Evolutionary conservation across 2,888 invertebrate species (phyloP).

Genomic region (Molanna angustata): DNA sequence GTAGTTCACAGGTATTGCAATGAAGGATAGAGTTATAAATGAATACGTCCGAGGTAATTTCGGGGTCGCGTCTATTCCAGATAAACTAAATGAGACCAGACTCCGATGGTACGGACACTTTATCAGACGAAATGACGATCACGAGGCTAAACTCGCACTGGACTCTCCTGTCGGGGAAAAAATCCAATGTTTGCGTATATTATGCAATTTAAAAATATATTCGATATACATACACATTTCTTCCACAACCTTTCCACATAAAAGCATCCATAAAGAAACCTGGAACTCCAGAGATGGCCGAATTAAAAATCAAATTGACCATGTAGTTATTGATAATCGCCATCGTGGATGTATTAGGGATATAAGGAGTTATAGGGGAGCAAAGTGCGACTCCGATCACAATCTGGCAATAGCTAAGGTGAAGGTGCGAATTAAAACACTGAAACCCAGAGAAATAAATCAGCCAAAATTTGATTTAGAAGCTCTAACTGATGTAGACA

Average conservation of each 20-base stretch:
- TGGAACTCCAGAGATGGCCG: constrained; percentile 5
- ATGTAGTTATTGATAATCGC: neutral
- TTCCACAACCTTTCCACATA: constrained; percentile 2
- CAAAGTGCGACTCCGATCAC: neutral
- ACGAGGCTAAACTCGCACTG: no score
- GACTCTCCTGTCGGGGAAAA: no score
- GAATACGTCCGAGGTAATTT: no score
- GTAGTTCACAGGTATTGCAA: no score
- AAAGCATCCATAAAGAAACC: constrained; percentile 5
- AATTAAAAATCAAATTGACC: constrained; percentile 3
- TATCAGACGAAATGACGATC: no score
- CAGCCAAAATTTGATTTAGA: neutral
- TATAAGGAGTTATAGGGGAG: neutral
- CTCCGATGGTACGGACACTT: no score
- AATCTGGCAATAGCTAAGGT: neutral
- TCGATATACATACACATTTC: neutral
- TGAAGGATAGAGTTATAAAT: no score
- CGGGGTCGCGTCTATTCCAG: no score
- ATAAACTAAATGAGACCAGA: no score
- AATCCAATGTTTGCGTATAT: no score
- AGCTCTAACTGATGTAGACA: neutral
- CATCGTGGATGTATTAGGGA: constrained; percentile 2
- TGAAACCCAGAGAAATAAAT: neutral
- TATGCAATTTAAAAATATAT: no score
- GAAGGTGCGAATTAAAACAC: neutral